Evolutionary conservation across 2,888 invertebrate species (phyloP).

Genomic region (Pseudococcus jackbeardsleyi): DNA sequence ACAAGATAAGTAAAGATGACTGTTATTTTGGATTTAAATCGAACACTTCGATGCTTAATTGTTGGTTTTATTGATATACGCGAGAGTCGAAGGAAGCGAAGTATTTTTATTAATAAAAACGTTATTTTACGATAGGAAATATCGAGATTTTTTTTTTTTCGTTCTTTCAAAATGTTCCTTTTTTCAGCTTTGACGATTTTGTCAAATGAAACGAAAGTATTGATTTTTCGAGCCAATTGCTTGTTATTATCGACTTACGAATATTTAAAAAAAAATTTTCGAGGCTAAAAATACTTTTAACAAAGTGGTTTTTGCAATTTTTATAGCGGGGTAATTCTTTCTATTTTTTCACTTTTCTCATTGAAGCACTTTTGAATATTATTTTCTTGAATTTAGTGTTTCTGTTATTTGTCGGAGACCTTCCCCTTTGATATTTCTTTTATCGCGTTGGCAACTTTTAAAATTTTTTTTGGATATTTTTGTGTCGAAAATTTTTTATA

Average conservation of each 20-base stretch:
- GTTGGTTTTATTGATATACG: not conserved
- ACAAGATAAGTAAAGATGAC: constrained; percentile 14
- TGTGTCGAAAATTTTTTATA: too few species aligned
- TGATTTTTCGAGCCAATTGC: not conserved
- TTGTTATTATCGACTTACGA: not conserved
- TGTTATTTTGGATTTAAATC: constrained; percentile 23
- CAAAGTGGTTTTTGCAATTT: not conserved
- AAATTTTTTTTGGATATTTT: not conserved
- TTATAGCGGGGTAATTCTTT: not conserved
- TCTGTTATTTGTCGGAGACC: not conserved
- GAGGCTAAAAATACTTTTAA: not conserved
- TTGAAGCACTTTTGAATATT: not conserved
- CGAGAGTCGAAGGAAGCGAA: not conserved
- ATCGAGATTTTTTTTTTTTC: not conserved
- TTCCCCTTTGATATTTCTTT: not conserved
- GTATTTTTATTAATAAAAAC: not conserved
- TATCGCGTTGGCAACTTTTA: not conserved
- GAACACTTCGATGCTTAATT: not conserved
- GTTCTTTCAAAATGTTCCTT: not conserved
- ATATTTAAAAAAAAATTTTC: not conserved
- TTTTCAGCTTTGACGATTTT: not conserved
- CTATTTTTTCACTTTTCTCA: not conserved
- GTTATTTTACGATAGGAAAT: not conserved
- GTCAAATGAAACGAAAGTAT: not conserved
- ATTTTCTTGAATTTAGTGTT: not conserved